phyloP scores from a whole-genome alignment of 2,888 invertebrate species.

The Gasteruption jaculator region DNA sequence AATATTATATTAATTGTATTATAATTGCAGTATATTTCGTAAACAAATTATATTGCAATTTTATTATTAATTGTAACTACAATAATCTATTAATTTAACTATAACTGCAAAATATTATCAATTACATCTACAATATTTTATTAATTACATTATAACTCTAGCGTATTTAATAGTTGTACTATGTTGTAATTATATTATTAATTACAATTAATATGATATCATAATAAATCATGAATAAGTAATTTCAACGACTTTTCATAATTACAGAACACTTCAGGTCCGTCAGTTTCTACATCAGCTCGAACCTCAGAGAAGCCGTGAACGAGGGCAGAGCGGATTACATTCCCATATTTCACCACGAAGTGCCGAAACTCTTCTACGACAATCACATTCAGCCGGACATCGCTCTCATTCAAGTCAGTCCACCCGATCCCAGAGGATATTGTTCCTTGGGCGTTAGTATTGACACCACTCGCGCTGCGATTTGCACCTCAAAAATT shows the following conservation, averaged over 20 bases:
- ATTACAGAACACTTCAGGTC: slow-evolving; percentile 58
- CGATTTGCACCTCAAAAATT: slow-evolving; percentile 56
- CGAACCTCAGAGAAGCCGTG: slow-evolving; percentile 57
- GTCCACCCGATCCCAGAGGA: slow-evolving; percentile 61
- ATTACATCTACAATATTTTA: too few species aligned
- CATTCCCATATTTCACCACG: slow-evolving; percentile 60
- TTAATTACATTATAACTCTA: too few species aligned
- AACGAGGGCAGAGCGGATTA: slow-evolving; percentile 59
- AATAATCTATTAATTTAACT: too few species aligned
- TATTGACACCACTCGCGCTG: slow-evolving; percentile 60
- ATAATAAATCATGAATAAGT: not conserved
- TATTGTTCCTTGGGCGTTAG: slow-evolving; percentile 62
- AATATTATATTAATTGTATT: too few species aligned
- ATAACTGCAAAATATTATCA: too few species aligned
- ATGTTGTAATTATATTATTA: not conserved
- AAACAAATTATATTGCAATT: too few species aligned
- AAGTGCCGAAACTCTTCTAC: slow-evolving; percentile 60
- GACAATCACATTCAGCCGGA: slow-evolving; percentile 56
- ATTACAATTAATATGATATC: too few species aligned
- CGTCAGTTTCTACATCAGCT: slow-evolving; percentile 59
- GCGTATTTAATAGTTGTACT: too few species aligned
- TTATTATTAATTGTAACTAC: too few species aligned
- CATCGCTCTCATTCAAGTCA: slow-evolving; percentile 55
- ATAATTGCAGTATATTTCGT: too few species aligned
- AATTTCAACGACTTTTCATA: not conserved